Percentiles rank a stretch among this genome's conserved stretches.
These are phyloP conservation scores for Dicentrarchus labrax DNA, from an alignment of 2,113 vertebrate species.

Conservation along the genomic window DNA sequence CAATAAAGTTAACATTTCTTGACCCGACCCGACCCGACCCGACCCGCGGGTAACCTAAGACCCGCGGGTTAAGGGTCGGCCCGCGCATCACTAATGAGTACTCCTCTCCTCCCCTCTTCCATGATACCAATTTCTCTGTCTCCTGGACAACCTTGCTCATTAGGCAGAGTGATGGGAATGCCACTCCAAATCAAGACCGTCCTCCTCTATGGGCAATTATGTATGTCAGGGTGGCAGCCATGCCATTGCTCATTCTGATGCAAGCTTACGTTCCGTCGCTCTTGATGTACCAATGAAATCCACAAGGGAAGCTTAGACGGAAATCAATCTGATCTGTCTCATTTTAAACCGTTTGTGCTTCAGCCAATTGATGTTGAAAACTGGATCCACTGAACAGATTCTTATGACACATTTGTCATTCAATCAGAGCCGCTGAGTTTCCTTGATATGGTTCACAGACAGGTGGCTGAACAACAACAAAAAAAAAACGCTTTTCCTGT, in stretches of 20 bases:
- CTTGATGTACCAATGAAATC: slow-evolving; percentile 16
- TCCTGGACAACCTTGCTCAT: slow-evolving; percentile 64
- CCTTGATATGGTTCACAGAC: slow-evolving; percentile 16
- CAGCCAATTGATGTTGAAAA: slow-evolving; percentile 6
- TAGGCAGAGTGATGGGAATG: slow-evolving; percentile 62
- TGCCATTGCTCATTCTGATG: slow-evolving; percentile 24
- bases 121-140: slow-evolving; percentile 44
- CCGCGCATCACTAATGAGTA: too few relatives aligned
- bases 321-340: background rate
- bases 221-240: slow-evolving; percentile 42
- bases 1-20: too few relatives aligned
- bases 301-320: background rate
- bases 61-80: too few relatives aligned
- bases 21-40: too few relatives aligned
- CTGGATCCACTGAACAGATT: background rate
- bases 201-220: slow-evolving; percentile 32
- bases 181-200: slow-evolving; percentile 58
- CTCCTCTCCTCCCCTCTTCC: slow-evolving; percentile 38
- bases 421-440: slow-evolving; percentile 18
- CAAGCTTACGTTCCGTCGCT: background rate
- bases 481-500: background rate
- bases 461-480: slow-evolving; percentile 32
- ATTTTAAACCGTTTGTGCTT: background rate
- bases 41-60: too few relatives aligned
- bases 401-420: background rate